Base-by-base conservation (phyloP, 2,797 vertebrate species). In the Sebastes wilsoni region DNA sequence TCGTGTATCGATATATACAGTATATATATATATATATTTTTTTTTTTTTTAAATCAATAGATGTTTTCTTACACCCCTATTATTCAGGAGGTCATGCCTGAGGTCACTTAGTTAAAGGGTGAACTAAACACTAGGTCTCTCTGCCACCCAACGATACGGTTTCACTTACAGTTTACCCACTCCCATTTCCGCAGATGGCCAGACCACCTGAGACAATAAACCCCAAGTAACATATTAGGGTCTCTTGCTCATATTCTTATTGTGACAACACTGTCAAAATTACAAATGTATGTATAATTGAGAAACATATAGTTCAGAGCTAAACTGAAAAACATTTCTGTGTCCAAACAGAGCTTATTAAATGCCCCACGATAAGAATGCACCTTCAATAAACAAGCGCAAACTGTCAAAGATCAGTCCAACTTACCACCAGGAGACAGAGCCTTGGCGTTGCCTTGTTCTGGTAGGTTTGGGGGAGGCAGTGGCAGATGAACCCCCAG, bases 401-500 rank as follows among this genome's bases (percentile, higher is more conserved):
- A 70, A 59, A 49, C 16, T 22, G 42, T 54, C 5, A 66, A 60
- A 49, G 13, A 59, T 56, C 23, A 52, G 36, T 67, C 34, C 6
- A 42, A 66, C 93, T 88, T 69, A 96, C 96, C 89, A 30, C 59
- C 61, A 58, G 79, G 71, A 18, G 84, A 66, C 4, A 25, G 52
- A 70, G 69, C 22, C 0, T 18, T 38, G 22, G 56, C 28, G 25
- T 30, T 25, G 65, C 11, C 75, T 38, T 72, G 61, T 8, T 77
- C 74, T 23, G 74, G 68, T 11, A 54, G 55, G 3, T 68, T 73
- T 25, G 75, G 93, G 55, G 95, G 93, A 80, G 96, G 96, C 32
- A 97, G 94, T 18, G 97, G 97, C 80, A 99, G 93, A 79, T 91
- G 83, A 71, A 99, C 97, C 46, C 98, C 98, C 72, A 99, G 92